Evolutionary conservation across 2,888 invertebrate genomes (phyloP), one percentile per base, ranked within the genome.

Genomic region (Agrochola litura): DNA sequence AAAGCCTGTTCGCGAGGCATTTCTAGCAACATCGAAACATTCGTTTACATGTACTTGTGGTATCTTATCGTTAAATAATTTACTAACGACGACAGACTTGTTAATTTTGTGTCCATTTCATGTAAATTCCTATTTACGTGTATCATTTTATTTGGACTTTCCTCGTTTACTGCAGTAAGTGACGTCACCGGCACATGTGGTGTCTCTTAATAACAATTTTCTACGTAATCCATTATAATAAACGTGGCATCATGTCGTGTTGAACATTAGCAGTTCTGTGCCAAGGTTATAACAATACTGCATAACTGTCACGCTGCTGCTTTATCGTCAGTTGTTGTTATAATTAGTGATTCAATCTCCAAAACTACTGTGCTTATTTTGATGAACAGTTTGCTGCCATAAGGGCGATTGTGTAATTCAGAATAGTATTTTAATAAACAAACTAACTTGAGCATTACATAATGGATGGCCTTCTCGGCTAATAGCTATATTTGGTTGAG

Each of bases 211-310:
- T 82, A 75, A 79, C 37, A 77, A 81, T 79, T 71, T 84, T 77
- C 49, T 64, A 85, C 82, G 76, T 79, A 81, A 81, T 80, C 65
- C 66, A 79, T 83, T 81, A 82, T 76, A 82, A 83, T 80, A 81
- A 80, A 81, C 73, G 66, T 86, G 85, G 75, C 77, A 77, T 78
- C 83, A 82, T 82, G 76, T 83, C 82, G 80, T 85, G 79, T 84
- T 80, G n/a, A 76, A 83, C 77, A 83, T 82, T 68, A 77, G 76
- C 76, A 76, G 80, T 84, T 79, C 68, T 78, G 79, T 82, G 84
- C 79, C 88, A 88, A 88, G 88, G 88, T 80, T 85, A 74, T 66
- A 78, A 76, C 82, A 82, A 80, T 79, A 83, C 76, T 76, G 74
- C 74, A 77, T 77, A 81, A 63, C 80, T 80, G 80, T 83, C 80